A percentile compares a stretch with the other conserved stretches of the same genome.
Conservation (phyloP, 2,888 invertebrate genomes). For the Noctua janthe region DNA sequence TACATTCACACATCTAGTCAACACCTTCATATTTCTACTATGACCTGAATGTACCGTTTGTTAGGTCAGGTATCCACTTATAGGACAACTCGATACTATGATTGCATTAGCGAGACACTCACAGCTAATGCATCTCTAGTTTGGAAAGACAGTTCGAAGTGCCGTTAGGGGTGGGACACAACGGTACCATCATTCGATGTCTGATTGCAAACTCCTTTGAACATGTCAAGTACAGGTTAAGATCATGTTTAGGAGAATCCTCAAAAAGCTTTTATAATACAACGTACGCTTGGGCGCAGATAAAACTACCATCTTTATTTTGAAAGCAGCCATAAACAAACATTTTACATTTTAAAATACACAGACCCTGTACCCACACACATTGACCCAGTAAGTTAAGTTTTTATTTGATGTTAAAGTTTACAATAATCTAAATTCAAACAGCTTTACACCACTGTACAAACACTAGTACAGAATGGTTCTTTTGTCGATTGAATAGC, state of each 20-base stretch:
- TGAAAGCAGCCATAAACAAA: neutral
- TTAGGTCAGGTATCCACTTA: slow-evolving; percentile 58
- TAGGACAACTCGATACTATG: slow-evolving; percentile 62
- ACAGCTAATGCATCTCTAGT: slow-evolving; percentile 72
- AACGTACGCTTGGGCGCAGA: neutral
- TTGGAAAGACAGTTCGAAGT: slow-evolving; percentile 57
- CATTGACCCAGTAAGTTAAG: neutral
- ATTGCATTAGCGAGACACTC: slow-evolving; percentile 73
- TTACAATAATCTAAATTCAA: neutral
- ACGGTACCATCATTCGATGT: neutral
- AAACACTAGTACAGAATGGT: neutral
- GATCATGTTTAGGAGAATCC: neutral
- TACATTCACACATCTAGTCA: neutral
- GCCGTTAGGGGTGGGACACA: slow-evolving; percentile 25
- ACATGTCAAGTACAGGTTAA: no score
- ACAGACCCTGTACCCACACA: neutral
- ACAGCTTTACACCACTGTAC: no score
- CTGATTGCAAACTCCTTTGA: neutral
- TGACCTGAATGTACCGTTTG: slow-evolving; percentile 26
- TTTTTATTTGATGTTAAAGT: neutral
- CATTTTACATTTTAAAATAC: neutral
- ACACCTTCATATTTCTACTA: neutral
- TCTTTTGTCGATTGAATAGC: neutral
- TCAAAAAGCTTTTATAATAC: neutral
- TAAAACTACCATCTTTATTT: neutral